Conservation (phyloP, 2,113 vertebrate genomes). For the Hirundichthys speculiger region DNA sequence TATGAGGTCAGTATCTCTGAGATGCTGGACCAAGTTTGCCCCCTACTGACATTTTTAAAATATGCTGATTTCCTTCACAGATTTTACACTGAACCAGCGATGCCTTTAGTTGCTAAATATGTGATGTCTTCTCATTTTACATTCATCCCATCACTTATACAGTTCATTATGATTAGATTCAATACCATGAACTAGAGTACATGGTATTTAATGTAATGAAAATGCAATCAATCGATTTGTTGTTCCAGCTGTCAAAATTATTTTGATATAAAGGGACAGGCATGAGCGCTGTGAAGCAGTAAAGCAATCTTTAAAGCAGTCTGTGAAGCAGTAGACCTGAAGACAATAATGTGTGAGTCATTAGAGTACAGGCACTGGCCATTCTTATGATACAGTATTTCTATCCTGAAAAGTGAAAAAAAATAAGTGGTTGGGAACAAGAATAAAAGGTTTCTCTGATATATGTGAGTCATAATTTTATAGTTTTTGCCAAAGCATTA, state of each 20-base stretch:
- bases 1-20: slow-evolving; percentile 45
- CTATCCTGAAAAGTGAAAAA: too few species aligned
- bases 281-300: slow-evolving; percentile 7
- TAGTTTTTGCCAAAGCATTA: too few species aligned
- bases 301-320: slow-evolving; percentile 4
- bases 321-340: not conserved
- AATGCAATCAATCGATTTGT: not conserved
- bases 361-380: too few species aligned
- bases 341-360: too few species aligned
- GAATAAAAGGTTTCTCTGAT: too few species aligned
- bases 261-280: slow-evolving; percentile 24
- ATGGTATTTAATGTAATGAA: too few species aligned
- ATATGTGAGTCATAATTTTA: too few species aligned
- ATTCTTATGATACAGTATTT: too few species aligned
- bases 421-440: too few species aligned
- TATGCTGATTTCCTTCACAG: slow-evolving; percentile 23
- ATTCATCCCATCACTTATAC: not conserved
- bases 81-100: slow-evolving; percentile 8
- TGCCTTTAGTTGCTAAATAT: slow-evolving; percentile 12
- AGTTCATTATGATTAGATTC: too few species aligned
- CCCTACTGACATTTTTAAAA: slow-evolving; percentile 66
- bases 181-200: too few species aligned
- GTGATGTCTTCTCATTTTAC: not conserved
- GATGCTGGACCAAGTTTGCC: slow-evolving; percentile 71
- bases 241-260: not conserved